Percentiles rank a stretch among this genome's conserved stretches.
Evolutionary conservation across 1,140 invertebrate species (phyloP).

Genomic region (Apis laboriosa): DNA sequence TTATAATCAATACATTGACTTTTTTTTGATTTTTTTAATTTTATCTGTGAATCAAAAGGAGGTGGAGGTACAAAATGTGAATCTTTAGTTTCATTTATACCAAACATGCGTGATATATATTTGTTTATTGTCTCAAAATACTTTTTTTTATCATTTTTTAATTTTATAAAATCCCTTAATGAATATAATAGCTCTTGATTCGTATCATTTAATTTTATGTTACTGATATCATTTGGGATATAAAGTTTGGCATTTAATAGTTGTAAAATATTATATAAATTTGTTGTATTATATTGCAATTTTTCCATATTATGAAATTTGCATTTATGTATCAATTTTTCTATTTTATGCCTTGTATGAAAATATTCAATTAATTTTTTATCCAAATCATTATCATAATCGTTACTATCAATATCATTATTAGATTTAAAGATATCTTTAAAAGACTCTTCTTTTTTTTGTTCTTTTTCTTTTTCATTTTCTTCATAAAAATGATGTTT

Average conservation of each 20-base stretch:
- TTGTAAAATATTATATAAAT: constrained; percentile 65
- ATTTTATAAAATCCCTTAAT: constrained; percentile 49
- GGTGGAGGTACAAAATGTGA: constrained; percentile 66
- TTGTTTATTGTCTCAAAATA: constrained; percentile 50
- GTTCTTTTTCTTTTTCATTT: no score
- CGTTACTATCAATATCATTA: neutral
- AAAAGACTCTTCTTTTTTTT: neutral
- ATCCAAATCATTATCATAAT: constrained; percentile 3
- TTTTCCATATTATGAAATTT: constrained; percentile 40
- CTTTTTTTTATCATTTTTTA: neutral
- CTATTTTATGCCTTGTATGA: neutral
- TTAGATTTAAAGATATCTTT: neutral
- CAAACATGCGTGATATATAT: constrained; percentile 70
- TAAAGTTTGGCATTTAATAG: constrained; percentile 64
- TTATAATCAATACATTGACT: constrained; percentile 55
- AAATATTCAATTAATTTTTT: constrained; percentile 33
- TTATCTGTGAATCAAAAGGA: constrained; percentile 56
- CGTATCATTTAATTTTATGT: constrained; percentile 54
- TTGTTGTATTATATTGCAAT: constrained; percentile 48
- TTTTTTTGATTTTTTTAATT: constrained; percentile 6
- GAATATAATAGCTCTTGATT: constrained; percentile 68
- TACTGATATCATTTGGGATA: constrained; percentile 54
- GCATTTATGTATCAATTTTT: neutral
- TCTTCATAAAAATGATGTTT: neutral
- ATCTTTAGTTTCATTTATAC: constrained; percentile 5